These are phyloP conservation scores for Ovis canadensis DNA, from an alignment of 2,113 vertebrate species.

Conservation along the genomic window DNA sequence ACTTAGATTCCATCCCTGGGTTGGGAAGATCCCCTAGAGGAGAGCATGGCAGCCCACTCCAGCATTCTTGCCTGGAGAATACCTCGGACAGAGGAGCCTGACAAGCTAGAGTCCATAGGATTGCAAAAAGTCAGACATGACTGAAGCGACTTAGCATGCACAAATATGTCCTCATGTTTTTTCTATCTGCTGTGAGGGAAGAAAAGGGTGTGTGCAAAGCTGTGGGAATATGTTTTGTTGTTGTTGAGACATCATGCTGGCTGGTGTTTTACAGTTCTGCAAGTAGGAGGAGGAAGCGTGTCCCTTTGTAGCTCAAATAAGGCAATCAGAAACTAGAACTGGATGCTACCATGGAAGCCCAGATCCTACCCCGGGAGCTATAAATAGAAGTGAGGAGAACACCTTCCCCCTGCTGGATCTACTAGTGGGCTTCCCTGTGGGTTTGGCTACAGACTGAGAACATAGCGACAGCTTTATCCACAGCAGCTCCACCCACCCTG, in stretches of 20 bases:
- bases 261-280: neutral
- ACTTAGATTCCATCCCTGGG: neutral
- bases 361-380: neutral
- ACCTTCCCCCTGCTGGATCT: neutral
- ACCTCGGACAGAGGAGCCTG: neutral
- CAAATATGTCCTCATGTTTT: no score
- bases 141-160: neutral
- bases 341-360: neutral
- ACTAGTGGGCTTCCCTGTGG: no score
- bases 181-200: neutral
- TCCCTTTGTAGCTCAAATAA: slow-evolving; percentile 8
- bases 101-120: neutral
- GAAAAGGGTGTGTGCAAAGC: neutral
- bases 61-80: neutral
- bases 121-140: neutral
- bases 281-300: neutral
- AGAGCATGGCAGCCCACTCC: neutral
- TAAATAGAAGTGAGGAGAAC: neutral
- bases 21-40: neutral
- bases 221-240: neutral
- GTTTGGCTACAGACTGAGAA: neutral
- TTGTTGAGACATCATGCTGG: neutral
- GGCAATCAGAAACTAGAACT: neutral
- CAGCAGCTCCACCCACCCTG: neutral
- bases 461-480: neutral